Percentiles rank a stretch among this genome's conserved stretches.
phyloP scores from a whole-genome alignment of 37 sponge, comb jelly and placozoan genomes.

The Aphrocallistes beatrix region DNA sequence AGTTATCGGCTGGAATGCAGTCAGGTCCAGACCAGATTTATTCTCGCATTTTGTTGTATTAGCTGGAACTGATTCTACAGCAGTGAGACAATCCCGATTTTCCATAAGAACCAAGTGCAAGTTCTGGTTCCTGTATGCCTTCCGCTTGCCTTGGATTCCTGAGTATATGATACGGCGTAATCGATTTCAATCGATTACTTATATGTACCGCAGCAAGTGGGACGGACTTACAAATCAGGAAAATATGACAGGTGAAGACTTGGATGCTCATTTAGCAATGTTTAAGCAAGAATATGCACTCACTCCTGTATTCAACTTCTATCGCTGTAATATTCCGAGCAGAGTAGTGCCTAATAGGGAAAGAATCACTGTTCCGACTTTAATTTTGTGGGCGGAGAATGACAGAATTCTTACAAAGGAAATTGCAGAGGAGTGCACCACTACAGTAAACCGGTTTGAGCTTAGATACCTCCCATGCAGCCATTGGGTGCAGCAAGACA shows the following conservation, averaged over 20 bases:
- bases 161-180: background rate
- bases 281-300: constrained; percentile 54
- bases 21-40: background rate
- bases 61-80: background rate
- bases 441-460: background rate
- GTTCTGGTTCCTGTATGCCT: background rate
- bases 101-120: background rate
- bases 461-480: background rate
- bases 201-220: background rate
- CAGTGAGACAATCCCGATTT: background rate
- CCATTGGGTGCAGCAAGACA: background rate
- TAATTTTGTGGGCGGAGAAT: background rate
- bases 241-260: constrained; percentile 36
- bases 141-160: background rate
- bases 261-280: constrained; percentile 53
- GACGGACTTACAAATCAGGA: constrained; percentile 11
- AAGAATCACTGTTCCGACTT: background rate
- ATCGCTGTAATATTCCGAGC: constrained; percentile 17
- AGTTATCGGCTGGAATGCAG: constrained; percentile 48
- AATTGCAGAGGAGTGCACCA: background rate
- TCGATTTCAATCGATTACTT: background rate
- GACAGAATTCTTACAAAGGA: background rate
- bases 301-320: constrained; percentile 64
- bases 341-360: background rate
- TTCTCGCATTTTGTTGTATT: background rate